Conservation (phyloP, 2,113 vertebrate species). For the Phalacrocorax aristotelis region DNA sequence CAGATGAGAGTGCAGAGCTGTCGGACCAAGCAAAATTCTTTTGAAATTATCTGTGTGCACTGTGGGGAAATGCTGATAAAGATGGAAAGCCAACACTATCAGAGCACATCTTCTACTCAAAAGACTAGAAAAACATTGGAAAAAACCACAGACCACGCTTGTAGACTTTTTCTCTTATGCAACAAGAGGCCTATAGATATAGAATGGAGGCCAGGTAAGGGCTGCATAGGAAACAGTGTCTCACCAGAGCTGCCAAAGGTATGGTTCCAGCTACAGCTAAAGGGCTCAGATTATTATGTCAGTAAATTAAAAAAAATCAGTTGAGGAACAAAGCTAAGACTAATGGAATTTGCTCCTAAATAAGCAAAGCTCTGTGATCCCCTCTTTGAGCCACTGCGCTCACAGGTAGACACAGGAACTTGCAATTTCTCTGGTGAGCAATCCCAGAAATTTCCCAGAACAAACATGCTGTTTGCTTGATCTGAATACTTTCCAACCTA, state of each 20-base stretch:
- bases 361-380: slow-evolving; percentile 7
- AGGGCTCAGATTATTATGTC: not conserved
- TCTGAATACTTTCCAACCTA: slow-evolving; percentile 7
- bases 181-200: not conserved
- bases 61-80: not conserved
- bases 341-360: not conserved
- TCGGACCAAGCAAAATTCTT: not conserved
- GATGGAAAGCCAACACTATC: not conserved
- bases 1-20: not conserved
- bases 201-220: not conserved
- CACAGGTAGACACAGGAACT: slow-evolving; percentile 10
- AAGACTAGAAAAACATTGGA: not conserved
- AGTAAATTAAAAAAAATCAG: not conserved
- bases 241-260: not conserved
- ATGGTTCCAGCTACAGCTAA: not conserved
- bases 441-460: slow-evolving; percentile 1
- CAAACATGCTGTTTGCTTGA: not conserved
- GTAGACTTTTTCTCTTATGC: not conserved
- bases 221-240: not conserved
- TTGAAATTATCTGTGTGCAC: not conserved
- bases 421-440: slow-evolving; percentile 22
- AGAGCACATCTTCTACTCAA: not conserved
- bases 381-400: not conserved
- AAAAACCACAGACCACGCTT: not conserved
- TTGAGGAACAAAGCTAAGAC: not conserved